Percentiles rank a stretch among this genome's conserved stretches.
Conservation (phyloP, 2,888 invertebrate genomes). For the Eupithecia dodoneata region DNA sequence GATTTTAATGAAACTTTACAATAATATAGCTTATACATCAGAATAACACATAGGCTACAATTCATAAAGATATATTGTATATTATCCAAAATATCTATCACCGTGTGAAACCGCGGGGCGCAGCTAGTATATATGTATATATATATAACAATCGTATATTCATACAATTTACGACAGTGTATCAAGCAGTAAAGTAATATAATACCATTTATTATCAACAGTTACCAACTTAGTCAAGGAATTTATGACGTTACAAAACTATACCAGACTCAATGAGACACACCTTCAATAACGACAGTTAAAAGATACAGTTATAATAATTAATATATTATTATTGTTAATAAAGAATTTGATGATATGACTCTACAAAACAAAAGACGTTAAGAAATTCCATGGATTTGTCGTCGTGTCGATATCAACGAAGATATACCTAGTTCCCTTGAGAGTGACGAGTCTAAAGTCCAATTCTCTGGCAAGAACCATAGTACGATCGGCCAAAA, state of each 20-base stretch:
- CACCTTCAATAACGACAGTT: background rate
- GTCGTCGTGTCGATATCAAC: background rate
- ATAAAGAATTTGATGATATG: too few relatives aligned
- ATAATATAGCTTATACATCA: too few relatives aligned
- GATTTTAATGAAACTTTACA: too few relatives aligned
- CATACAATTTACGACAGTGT: background rate
- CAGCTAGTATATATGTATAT: too few relatives aligned
- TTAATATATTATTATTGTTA: too few relatives aligned
- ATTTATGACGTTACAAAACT: background rate
- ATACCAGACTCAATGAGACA: background rate
- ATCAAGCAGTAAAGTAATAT: constrained; percentile 7
- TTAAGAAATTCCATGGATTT: constrained; percentile 1
- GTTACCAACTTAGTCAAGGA: background rate
- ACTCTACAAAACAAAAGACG: background rate
- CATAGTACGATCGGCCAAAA: constrained; percentile 22
- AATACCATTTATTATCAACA: background rate
- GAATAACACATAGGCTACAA: too few relatives aligned
- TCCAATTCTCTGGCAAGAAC: constrained; percentile 31
- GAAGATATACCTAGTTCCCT: constrained; percentile 15
- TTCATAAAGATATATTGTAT: too few relatives aligned
- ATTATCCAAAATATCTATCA: too few relatives aligned
- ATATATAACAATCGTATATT: background rate
- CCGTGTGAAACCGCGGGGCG: too few relatives aligned
- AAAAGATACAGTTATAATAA: background rate
- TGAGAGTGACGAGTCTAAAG: constrained; percentile 34